Evolutionary conservation across 2,797 vertebrate species (phyloP), one percentile per base, ranked within the genome.

Genomic region (Xenops minutus): DNA sequence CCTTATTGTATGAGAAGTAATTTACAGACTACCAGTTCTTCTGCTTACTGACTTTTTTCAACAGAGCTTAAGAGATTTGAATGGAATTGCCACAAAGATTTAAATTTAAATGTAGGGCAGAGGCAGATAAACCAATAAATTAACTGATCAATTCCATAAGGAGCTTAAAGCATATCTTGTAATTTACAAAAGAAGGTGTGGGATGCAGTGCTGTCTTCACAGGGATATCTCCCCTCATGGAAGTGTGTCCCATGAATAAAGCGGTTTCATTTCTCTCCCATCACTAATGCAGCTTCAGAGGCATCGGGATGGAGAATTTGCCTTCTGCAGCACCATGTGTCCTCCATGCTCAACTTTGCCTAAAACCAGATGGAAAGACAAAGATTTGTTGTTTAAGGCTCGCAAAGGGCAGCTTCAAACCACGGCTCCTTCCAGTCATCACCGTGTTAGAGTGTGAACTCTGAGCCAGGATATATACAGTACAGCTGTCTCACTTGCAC

Each of bases 51-150:
- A 51, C 63, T 86, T 94, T 94, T 96, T 67, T 73, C 37, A 94
- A 20, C 41, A 82, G 41, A 90, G 69, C 55, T 92, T 90, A 92
- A 91, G 74, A 78, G 54, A 69, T 86, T 88, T 89, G 49, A 95
- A 88, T 63, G 43, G 73, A 91, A 94, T 63, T 90, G 80, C 63
- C 34, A 61, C 21, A 54, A 84, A 92, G 69, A 86, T 52, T 88
- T 92, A 89, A 62, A 91, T 83, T 51, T 92, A 88, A 91, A 91
- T 93, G 80, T 86, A 71, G 91, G 95, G 48, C 88, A 97, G 59
- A 90, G 63, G 63, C 79, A 94, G 85, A 92, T 94, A 92, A 94
- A 95, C 67, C 94, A 82, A 92, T 93, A 95, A 96, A 96, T 96
- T 95, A 95, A 82, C 93, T 97, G 71, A 97, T 97, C 90, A 85